Evolutionary conservation across 1,140 invertebrate species (phyloP), one percentile per base, ranked within the genome.

Genomic region (Drosophila takahashii): DNA sequence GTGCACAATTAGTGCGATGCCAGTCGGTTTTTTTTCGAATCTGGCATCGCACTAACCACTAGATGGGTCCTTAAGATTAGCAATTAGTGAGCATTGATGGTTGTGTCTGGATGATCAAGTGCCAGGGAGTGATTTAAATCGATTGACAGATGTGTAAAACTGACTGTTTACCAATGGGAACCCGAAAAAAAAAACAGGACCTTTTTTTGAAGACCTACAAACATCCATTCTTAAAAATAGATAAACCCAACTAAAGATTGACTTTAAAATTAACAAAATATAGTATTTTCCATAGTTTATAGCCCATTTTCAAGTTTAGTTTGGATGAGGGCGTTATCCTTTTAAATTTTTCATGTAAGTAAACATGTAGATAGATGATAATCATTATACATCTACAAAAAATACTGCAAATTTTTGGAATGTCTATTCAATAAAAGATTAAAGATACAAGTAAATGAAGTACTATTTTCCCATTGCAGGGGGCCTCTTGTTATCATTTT

Each of bases 1-100:
- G 57, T 41, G 57, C 72, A 66, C 65, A 50, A 42, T 27, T 52
- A 29, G 57, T 41, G 57, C 72, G 59, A 62, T 66, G 32, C 52
- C 48, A 77, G 26, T 65, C 29, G 36, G 6, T 11, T 15, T 13
- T 34, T 34, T 34, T 16, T 44, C 11, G 3, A 4, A 27, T 51
- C 18, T 50, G 26, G 27, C 60, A 66, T 66, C 61, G 64, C 64
- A 66, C 64, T 41, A 66, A 48, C 44, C 34, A 66, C 27, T 11
- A 51, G n/a, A 15, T 26, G 27, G 2, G 32, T 47, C 15, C 27
- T 57, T 45, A 57, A 57, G 10, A 45, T 18, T 60, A 26, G 15
- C 27, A 22, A 39, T 26, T 26, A 10, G n/a, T 57, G 37, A 8
- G 29, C n/a, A 27, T 29, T 32, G 41, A 18, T 18, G 9, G 3